Conservation (phyloP, 2,113 vertebrate genomes). For the Rhinoderma darwinii region DNA sequence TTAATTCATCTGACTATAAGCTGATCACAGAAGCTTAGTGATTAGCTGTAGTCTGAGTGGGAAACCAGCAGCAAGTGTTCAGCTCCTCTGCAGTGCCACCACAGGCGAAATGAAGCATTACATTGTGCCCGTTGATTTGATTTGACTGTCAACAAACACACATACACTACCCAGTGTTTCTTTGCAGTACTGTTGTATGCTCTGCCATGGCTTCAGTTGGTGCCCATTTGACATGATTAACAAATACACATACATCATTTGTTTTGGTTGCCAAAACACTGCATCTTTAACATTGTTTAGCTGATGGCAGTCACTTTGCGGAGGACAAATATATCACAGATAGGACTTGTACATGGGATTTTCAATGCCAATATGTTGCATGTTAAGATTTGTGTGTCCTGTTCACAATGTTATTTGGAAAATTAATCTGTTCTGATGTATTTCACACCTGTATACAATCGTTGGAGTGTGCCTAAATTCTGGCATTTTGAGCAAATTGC, state of each 20-base stretch:
- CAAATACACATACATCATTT: too few relatives aligned
- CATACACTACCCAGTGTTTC: neutral
- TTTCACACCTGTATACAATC: neutral
- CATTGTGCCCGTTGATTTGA: too few relatives aligned
- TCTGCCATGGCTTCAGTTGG: neutral
- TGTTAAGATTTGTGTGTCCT: neutral
- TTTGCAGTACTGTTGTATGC: neutral
- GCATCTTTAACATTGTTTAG: neutral
- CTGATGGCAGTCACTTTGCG: conserved; percentile 7
- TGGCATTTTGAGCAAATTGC: too few relatives aligned
- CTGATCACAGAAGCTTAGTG: too few relatives aligned
- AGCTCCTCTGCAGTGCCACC: too few relatives aligned
- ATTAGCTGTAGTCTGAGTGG: too few relatives aligned
- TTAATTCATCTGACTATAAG: too few relatives aligned
- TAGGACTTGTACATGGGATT: neutral
- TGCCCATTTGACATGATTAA: neutral
- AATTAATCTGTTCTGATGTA: neutral
- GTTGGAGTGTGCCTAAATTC: too few relatives aligned
- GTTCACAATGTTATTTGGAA: neutral
- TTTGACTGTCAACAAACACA: neutral
- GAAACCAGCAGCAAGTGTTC: too few relatives aligned
- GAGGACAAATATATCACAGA: neutral
- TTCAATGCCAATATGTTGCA: neutral
- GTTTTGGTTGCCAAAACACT: neutral
- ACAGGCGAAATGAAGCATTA: neutral